These are phyloP conservation scores for Triplophysa rosa DNA, from an alignment of 2,113 vertebrate species.

Conservation along the genomic window DNA sequence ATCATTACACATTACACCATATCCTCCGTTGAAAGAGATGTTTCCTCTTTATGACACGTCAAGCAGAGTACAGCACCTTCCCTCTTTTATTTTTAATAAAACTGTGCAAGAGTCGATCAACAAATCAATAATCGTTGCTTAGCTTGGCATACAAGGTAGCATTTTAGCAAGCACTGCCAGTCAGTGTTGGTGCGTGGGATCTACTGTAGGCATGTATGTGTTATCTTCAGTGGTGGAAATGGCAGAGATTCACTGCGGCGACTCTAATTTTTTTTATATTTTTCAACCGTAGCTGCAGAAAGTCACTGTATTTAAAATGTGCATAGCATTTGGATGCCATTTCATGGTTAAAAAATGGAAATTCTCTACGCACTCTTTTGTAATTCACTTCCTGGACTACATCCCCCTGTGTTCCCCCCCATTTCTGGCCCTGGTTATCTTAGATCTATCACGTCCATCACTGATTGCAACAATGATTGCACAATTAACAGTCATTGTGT, in stretches of 20 bases:
- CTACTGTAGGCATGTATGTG: neutral
- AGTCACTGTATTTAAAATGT: no score
- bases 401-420: no score
- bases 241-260: no score
- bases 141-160: neutral
- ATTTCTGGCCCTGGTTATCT: neutral
- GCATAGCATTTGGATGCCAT: no score
- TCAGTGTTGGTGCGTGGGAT: neutral
- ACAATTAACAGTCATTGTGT: neutral
- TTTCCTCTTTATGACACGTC: slow-evolving; percentile 5
- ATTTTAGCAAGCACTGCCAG: neutral
- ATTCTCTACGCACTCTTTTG: no score
- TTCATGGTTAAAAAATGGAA: no score
- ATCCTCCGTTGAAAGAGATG: neutral
- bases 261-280: no score
- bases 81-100: neutral
- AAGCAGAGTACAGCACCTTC: neutral
- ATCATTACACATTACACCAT: slow-evolving; percentile 15
- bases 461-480: neutral
- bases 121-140: neutral
- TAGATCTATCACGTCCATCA: neutral
- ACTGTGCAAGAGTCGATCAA: neutral
- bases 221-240: no score
- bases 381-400: no score
- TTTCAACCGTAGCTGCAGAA: no score